A percentile compares a stretch with the other conserved stretches of the same genome.
Evolutionary conservation across 2,113 vertebrate genomes (phyloP).

Genomic region (Tragelaphus strepsiceros): DNA sequence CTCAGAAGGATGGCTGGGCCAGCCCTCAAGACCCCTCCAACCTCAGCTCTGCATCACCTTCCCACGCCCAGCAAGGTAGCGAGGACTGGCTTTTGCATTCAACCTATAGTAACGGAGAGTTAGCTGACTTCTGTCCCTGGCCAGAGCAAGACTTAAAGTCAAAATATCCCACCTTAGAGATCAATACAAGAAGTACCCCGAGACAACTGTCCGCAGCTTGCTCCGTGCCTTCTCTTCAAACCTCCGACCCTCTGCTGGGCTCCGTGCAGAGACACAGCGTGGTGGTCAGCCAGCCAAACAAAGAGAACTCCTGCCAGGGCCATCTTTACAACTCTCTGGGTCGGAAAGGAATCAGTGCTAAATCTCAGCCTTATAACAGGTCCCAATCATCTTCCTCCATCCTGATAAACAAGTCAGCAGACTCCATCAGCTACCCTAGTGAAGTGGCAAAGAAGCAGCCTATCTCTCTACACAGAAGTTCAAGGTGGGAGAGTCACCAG

Average conservation of each 20-base stretch:
- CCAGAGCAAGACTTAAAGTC: conserved; percentile 75
- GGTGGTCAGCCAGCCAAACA: conserved; percentile 85
- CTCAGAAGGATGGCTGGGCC: conserved; percentile 74
- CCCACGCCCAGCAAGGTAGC: conserved; percentile 54
- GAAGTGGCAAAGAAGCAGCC: conserved; percentile 75
- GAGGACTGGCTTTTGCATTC: conserved; percentile 92
- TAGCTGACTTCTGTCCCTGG: conserved; percentile 85
- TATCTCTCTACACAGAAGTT: conserved; percentile 57
- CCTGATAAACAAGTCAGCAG: conserved; percentile 76
- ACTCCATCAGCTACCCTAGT: conserved; percentile 74
- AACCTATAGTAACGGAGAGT: conserved; percentile 92
- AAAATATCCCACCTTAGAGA: conserved; percentile 68
- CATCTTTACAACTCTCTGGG: conserved; percentile 88
- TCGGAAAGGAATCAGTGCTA: conserved; percentile 74
- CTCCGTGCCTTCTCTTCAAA: conserved; percentile 89
- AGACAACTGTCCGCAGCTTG: conserved; percentile 80
- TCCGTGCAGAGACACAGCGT: conserved; percentile 87
- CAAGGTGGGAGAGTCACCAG: conserved; percentile 67
- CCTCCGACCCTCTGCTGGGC: conserved; percentile 73
- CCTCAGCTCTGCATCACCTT: conserved; percentile 75
- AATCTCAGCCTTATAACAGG: conserved; percentile 79
- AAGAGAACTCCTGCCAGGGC: conserved; percentile 82
- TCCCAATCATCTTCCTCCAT: conserved; percentile 86
- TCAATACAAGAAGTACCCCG: conserved; percentile 69
- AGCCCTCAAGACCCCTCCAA: conserved; percentile 69